Evolutionary conservation across 2,888 invertebrate species (phyloP).

Genomic region (Heteropelma amictum): DNA sequence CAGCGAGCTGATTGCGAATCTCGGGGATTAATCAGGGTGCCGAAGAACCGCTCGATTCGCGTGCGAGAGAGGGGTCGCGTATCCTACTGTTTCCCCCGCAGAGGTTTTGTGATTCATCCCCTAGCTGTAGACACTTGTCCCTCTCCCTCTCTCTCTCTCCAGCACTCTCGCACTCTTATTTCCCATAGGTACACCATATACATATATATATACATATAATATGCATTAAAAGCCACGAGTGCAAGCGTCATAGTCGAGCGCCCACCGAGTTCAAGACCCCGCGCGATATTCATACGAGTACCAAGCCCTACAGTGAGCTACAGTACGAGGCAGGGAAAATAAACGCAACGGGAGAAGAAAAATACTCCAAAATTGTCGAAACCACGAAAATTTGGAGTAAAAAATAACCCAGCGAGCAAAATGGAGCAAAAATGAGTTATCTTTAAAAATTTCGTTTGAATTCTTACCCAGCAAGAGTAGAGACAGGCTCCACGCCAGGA

Average conservation of each 20-base stretch:
- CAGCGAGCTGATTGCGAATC: slow-evolving; percentile 17
- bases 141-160: slow-evolving; percentile 20
- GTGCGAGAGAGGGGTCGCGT: not conserved
- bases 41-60: slow-evolving; percentile 35
- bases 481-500: slow-evolving; percentile 50
- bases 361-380: slow-evolving; percentile 12
- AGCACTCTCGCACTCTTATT: slow-evolving; percentile 8
- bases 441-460: slow-evolving; percentile 5
- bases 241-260: slow-evolving; percentile 49
- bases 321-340: slow-evolving; percentile 6
- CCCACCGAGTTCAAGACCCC: slow-evolving; percentile 52
- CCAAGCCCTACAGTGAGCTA: slow-evolving; percentile 6
- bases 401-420: not conserved
- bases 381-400: not conserved
- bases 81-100: slow-evolving; percentile 40
- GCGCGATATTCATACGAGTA: slow-evolving; percentile 29
- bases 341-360: slow-evolving; percentile 6
- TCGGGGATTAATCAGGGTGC: slow-evolving; percentile 46
- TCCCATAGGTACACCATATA: not conserved
- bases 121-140: slow-evolving; percentile 33
- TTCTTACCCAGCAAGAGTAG: slow-evolving; percentile 54
- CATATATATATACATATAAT: not conserved
- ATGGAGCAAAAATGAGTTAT: not conserved
- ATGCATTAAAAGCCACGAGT: slow-evolving; percentile 18
- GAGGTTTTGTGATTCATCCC: slow-evolving; percentile 54